Evolutionary conservation across 2,113 vertebrate genomes (phyloP), one percentile per base, ranked within the genome.

Genomic region (Sardina pilchardus): DNA sequence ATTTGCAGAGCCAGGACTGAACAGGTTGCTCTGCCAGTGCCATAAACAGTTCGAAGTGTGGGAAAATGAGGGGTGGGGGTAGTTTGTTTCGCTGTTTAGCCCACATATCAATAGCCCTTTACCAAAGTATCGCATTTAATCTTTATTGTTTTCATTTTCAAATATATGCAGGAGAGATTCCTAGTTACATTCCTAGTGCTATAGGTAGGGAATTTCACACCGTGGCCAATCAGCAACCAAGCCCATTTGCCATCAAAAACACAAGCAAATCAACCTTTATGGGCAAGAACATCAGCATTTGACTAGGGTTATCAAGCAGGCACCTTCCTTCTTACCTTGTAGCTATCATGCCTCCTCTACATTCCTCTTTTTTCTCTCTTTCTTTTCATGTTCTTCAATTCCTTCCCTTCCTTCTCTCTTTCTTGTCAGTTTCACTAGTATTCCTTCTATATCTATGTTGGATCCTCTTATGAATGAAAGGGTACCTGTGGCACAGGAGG

Each of bases 361-460:
- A 85, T 85, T 84, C 86, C 21, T 81, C 80, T 91, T 87, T 48
- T 83, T 53, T 86, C 84, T 86, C 84, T 91, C 30, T 81, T 87
- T 81, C 53, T n/a, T 59, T 83, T 89, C 80, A 39, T 86, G 81
- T 89, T 81, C 24, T 83, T 86, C 83, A 48, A 85, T 84, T 10
- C 84, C 50, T 85, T 81, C 56, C 71, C 91, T 71, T 86, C 26
- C 84, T 84, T 43, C 53, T 45, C 63, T 80, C 82, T 39, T 36
- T 90, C 87, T 88, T 36, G 85, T 75, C 67, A 30, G 30, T 75
- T 75, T 75, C 67, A 3, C 30, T 75, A 30, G 26, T 86, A 84
- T 83, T 92, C 91, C 36, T 59, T 67, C 43, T 81, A 86, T 75
- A 30, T 75, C 67, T 75, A 10, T 75, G 17, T 56, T 56, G 59